A percentile compares a stretch with the other conserved stretches of the same genome.
These are phyloP conservation scores for Thecocarcelia acutangulata DNA, from an alignment of 2,888 invertebrate genomes.

Conservation along the genomic window DNA sequence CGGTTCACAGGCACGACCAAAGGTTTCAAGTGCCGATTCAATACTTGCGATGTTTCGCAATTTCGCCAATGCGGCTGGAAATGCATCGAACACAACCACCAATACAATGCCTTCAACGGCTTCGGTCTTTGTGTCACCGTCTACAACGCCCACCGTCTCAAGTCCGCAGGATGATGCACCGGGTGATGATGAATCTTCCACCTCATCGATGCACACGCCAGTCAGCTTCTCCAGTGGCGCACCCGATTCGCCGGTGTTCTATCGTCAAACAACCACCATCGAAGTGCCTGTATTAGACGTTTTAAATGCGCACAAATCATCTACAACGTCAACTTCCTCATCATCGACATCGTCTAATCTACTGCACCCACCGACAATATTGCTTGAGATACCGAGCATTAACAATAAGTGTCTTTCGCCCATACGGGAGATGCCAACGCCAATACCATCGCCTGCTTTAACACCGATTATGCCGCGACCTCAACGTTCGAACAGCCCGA, in stretches of 20 bases:
- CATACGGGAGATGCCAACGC: slow-evolving; percentile 89
- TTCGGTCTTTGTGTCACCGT: slow-evolving; percentile 85
- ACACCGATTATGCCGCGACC: slow-evolving; percentile 85
- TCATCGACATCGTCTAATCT: slow-evolving; percentile 82
- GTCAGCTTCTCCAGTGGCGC: slow-evolving; percentile 84
- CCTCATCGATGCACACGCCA: slow-evolving; percentile 85
- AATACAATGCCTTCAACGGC: slow-evolving; percentile 75
- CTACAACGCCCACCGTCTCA: slow-evolving; percentile 88
- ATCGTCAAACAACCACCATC: slow-evolving; percentile 82
- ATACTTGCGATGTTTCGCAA: slow-evolving; percentile 90
- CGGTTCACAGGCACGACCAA: slow-evolving; percentile 81
- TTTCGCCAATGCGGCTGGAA: slow-evolving; percentile 83
- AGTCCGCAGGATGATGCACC: slow-evolving; percentile 88
- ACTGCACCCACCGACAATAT: slow-evolving; percentile 88
- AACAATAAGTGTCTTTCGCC: slow-evolving; percentile 91
- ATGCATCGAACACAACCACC: slow-evolving; percentile 69
- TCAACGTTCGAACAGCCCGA: slow-evolving; percentile 76
- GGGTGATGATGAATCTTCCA: slow-evolving; percentile 87
- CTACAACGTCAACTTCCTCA: slow-evolving; percentile 77
- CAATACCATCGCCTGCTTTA: slow-evolving; percentile 86
- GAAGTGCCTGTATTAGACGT: slow-evolving; percentile 86
- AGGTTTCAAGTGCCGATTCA: slow-evolving; percentile 90
- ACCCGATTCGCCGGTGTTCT: slow-evolving; percentile 85
- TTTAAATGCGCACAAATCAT: slow-evolving; percentile 85
- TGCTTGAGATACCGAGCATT: slow-evolving; percentile 89